These are phyloP conservation scores for Hoplodrina blanda DNA, from an alignment of 2,888 invertebrate genomes.

Conservation along the genomic window DNA sequence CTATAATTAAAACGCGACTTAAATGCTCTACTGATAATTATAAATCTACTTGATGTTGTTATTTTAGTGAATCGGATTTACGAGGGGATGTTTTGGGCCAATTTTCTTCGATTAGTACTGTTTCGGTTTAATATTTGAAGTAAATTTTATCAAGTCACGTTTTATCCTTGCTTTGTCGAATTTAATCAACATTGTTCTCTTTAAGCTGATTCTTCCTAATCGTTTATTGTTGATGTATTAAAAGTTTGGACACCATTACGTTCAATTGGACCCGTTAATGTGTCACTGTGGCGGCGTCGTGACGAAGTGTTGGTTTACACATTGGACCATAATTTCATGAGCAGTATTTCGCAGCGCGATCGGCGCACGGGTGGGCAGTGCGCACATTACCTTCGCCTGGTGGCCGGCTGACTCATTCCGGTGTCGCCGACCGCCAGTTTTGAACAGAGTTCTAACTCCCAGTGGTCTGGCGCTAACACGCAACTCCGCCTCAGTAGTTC, in stretches of 20 bases:
- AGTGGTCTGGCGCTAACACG: slow-evolving; percentile 83
- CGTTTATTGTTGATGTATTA: neutral
- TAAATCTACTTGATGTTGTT: slow-evolving; percentile 80
- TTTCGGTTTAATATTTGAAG: slow-evolving; percentile 58
- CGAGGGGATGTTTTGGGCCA: slow-evolving; percentile 68
- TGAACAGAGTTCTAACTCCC: slow-evolving; percentile 77
- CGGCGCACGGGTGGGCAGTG: slow-evolving; percentile 75
- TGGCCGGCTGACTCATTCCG: slow-evolving; percentile 80
- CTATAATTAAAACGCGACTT: slow-evolving; percentile 87
- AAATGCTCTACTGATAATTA: slow-evolving; percentile 83
- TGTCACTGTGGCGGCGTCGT: slow-evolving; percentile 50
- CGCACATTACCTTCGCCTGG: slow-evolving; percentile 76
- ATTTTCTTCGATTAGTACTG: slow-evolving; percentile 69
- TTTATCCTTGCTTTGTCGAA: slow-evolving; percentile 26
- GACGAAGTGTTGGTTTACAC: slow-evolving; percentile 56
- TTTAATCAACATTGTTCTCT: slow-evolving; percentile 35
- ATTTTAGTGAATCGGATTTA: slow-evolving; percentile 77
- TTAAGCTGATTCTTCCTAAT: slow-evolving; percentile 6
- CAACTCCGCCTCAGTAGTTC: slow-evolving; percentile 85
- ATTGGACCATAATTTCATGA: slow-evolving; percentile 66
- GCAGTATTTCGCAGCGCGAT: slow-evolving; percentile 68
- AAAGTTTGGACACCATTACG: slow-evolving; percentile 12
- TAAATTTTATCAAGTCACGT: slow-evolving; percentile 51
- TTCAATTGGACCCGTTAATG: slow-evolving; percentile 19
- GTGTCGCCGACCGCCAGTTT: slow-evolving; percentile 77